Conservation (phyloP, 2,888 invertebrate species). For the Platycheirus rosarum region DNA sequence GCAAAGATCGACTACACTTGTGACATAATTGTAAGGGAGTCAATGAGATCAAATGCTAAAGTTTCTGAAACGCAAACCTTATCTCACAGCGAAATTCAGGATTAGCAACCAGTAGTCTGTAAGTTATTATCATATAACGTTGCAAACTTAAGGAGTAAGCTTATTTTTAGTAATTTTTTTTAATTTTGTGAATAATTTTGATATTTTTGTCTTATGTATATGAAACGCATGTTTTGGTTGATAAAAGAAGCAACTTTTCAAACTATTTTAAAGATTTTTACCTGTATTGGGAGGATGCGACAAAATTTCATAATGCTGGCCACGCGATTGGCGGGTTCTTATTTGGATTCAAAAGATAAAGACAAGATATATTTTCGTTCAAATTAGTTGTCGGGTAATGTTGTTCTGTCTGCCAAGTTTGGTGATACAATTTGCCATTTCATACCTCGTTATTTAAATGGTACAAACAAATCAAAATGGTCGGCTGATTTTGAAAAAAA, state of each 20-base stretch:
- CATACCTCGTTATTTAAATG: slow-evolving; percentile 3
- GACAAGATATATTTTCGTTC: slow-evolving; percentile 9
- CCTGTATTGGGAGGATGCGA: slow-evolving; percentile 28
- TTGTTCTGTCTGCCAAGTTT: background rate
- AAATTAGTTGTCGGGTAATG: slow-evolving; percentile 6
- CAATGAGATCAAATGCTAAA: too few relatives aligned
- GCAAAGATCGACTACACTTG: too few relatives aligned
- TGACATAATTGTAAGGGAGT: too few relatives aligned
- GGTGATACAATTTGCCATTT: background rate
- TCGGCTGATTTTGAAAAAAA: background rate
- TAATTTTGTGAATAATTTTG: slow-evolving; percentile 23
- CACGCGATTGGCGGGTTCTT: slow-evolving; percentile 22
- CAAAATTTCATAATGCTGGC: slow-evolving; percentile 16
- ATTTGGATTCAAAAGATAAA: slow-evolving; percentile 15
- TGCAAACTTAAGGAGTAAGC: slow-evolving; percentile 24
- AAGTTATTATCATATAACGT: slow-evolving; percentile 22
- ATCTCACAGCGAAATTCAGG: too few relatives aligned
- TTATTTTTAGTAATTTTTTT: slow-evolving; percentile 29
- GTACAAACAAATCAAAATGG: background rate
- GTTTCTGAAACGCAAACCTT: too few relatives aligned
- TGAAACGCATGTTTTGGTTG: slow-evolving; percentile 15
- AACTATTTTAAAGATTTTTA: slow-evolving; percentile 23
- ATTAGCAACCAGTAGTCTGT: slow-evolving; percentile 13
- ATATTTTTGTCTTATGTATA: slow-evolving; percentile 27
- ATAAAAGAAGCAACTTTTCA: slow-evolving; percentile 19